These are phyloP conservation scores for Cydia pomonella DNA, from an alignment of 1,140 invertebrate species.

Conservation along the genomic window DNA sequence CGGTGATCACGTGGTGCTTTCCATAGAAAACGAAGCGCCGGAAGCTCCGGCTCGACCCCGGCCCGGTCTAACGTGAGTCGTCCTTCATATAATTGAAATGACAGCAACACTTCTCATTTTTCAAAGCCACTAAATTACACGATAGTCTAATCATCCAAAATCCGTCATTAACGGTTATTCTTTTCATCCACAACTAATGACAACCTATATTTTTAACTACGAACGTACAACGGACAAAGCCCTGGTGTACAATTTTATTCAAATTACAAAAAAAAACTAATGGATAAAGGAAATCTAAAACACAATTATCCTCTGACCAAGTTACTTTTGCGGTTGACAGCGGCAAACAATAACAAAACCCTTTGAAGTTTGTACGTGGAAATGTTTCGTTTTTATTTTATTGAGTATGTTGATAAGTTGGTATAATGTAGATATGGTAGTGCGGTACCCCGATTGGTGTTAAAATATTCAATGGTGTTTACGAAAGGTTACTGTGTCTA, in stretches of 20 bases:
- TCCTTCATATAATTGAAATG: too few species aligned
- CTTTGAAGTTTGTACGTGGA: not conserved
- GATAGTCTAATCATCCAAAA: not conserved
- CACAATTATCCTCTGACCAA: not conserved
- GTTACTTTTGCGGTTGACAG: not conserved
- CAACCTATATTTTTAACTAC: not conserved
- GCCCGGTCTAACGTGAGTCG: too few species aligned
- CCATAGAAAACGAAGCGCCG: too few species aligned
- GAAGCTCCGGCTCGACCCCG: too few species aligned
- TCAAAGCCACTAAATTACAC: not conserved
- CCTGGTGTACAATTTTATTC: constrained; percentile 10
- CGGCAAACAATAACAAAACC: not conserved
- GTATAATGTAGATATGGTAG: constrained; percentile 14
- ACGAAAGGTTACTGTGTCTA: constrained; percentile 16
- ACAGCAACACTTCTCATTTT: too few species aligned
- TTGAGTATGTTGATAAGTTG: not conserved
- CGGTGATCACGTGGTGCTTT: too few species aligned
- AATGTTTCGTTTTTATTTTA: not conserved
- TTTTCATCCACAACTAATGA: not conserved
- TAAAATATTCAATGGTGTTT: constrained; percentile 15
- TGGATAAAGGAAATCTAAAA: constrained; percentile 12
- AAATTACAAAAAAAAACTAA: constrained; percentile 18
- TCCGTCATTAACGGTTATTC: not conserved
- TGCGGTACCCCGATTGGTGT: constrained; percentile 1
- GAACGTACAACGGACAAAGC: not conserved